Conservation (phyloP, 2,113 vertebrate species). For the Psammodynastes pulverulentus region DNA sequence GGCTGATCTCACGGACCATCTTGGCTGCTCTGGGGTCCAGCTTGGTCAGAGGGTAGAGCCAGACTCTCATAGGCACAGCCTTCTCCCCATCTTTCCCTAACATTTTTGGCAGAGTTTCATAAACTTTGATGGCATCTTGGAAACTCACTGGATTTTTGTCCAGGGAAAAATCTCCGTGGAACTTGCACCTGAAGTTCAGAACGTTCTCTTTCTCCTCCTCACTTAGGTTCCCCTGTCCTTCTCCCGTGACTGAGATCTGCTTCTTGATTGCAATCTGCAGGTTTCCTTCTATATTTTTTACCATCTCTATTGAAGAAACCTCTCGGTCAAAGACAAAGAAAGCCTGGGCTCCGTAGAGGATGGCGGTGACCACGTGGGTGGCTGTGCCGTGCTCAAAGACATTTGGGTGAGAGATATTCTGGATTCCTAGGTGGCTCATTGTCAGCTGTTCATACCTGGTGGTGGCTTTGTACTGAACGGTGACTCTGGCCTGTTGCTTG, state of each 20-base stretch:
- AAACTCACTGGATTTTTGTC: too few species aligned
- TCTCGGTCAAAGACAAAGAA: conserved; percentile 45
- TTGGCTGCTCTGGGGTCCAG: conserved; percentile 33
- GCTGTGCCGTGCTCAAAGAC: background rate
- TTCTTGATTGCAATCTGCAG: background rate
- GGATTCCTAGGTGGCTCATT: background rate
- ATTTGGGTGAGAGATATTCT: background rate
- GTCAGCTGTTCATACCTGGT: background rate
- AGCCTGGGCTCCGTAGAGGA: conserved; percentile 42
- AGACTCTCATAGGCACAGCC: conserved; percentile 59
- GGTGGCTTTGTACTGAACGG: conserved; percentile 38
- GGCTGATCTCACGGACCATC: conserved; percentile 52
- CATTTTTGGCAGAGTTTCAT: conserved; percentile 49
- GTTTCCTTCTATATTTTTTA: background rate
- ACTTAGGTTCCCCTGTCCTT: background rate
- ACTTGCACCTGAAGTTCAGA: too few species aligned
- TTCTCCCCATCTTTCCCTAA: conserved; percentile 48
- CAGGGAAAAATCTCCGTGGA: too few species aligned
- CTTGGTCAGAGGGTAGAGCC: too few species aligned
- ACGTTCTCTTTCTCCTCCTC: too few species aligned
- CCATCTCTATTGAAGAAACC: background rate
- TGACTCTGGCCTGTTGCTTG: conserved; percentile 43
- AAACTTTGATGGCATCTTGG: conserved; percentile 42
- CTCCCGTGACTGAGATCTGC: background rate
- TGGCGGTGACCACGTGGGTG: conserved; percentile 33